Evolutionary conservation across 2,113 vertebrate genomes (phyloP).

Genomic region (Neotoma lepida): DNA sequence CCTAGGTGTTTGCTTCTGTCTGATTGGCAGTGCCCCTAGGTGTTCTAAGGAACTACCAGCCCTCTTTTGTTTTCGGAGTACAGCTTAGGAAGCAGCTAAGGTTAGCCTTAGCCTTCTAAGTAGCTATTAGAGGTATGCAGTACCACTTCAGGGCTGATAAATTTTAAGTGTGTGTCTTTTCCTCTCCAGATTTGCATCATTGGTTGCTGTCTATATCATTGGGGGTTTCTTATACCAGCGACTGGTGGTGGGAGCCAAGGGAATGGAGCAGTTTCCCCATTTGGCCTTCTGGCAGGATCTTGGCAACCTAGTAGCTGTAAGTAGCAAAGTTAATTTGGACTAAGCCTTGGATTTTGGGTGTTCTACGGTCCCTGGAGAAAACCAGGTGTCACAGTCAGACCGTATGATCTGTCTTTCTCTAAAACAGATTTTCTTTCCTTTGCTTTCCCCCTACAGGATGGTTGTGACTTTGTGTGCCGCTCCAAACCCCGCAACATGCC

Average conservation of each 20-base stretch:
- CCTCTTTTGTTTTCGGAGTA: background rate
- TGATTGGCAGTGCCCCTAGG: background rate
- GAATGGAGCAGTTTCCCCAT: conserved; percentile 97
- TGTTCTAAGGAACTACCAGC: background rate
- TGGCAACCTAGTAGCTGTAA: conserved; percentile 95
- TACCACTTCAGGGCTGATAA: too few species aligned
- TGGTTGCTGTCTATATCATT: conserved; percentile 92
- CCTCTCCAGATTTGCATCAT: conserved; percentile 86
- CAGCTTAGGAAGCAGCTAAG: background rate
- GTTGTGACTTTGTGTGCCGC: conserved; percentile 97
- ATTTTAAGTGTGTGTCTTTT: background rate
- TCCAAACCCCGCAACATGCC: conserved; percentile 88
- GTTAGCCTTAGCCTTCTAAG: background rate
- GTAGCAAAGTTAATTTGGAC: conserved; percentile 67
- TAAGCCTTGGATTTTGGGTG: background rate
- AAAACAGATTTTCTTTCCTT: background rate
- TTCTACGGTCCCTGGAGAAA: background rate
- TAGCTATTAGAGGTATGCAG: background rate
- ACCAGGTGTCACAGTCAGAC: background rate
- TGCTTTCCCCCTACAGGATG: conserved; percentile 87
- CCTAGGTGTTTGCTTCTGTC: conserved; percentile 15
- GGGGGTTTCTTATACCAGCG: conserved; percentile 97
- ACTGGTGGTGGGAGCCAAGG: conserved; percentile 95
- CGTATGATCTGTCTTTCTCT: background rate
- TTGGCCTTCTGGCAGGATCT: conserved; percentile 95